phyloP scores from a whole-genome alignment of 53 echinoderm and acorn worm genomes.

The Echinometra lucunter region DNA sequence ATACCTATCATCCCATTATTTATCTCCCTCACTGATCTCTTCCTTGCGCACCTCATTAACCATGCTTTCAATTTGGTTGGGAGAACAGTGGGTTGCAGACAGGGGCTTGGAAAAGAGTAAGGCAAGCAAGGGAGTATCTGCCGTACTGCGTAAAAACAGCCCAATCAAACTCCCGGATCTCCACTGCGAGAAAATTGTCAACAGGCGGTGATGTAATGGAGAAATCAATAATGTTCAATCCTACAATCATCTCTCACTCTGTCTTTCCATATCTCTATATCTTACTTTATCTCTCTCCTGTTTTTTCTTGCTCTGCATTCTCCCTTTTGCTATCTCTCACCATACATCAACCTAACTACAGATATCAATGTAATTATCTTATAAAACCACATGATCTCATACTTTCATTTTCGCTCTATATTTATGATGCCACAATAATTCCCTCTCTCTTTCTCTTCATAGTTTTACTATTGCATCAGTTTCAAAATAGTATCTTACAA shows the following conservation, averaged over 20 bases:
- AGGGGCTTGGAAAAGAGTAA: neutral
- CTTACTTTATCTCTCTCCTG: neutral
- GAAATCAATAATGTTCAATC: slow-evolving; percentile 23
- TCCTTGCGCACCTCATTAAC: slow-evolving; percentile 28
- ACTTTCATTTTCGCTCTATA: neutral
- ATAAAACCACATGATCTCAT: neutral
- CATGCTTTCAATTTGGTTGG: slow-evolving; percentile 33
- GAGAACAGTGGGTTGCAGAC: neutral
- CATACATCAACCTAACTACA: neutral
- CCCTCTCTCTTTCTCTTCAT: too few relatives aligned
- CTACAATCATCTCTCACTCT: neutral
- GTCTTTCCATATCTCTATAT: neutral
- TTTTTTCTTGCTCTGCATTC: neutral
- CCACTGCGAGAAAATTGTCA: neutral
- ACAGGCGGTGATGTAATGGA: slow-evolving; percentile 39
- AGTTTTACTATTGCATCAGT: too few relatives aligned
- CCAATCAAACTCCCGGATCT: neutral
- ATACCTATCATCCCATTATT: slow-evolving; percentile 48
- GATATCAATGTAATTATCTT: neutral
- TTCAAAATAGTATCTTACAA: too few relatives aligned
- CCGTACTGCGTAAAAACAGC: neutral
- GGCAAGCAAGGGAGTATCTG: neutral
- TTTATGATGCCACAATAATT: neutral
- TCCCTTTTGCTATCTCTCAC: neutral
- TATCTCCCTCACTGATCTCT: slow-evolving; percentile 9